Evolutionary conservation across 2,888 invertebrate genomes (phyloP).

Genomic region (Steinernema hermaphroditum): DNA sequence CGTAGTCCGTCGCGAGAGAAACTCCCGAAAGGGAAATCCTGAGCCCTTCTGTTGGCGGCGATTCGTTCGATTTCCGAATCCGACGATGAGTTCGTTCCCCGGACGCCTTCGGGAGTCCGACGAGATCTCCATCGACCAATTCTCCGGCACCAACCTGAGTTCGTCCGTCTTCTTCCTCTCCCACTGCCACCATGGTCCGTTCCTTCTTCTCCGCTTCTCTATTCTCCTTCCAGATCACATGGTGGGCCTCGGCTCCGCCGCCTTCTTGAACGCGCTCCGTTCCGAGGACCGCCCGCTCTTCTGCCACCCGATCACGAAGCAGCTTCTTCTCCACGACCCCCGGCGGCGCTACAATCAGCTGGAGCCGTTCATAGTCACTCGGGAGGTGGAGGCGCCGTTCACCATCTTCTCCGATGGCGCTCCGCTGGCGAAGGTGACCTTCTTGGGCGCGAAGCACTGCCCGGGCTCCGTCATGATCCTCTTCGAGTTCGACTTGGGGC

Average conservation of each 20-base stretch:
- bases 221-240: not conserved
- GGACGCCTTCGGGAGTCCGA: not conserved
- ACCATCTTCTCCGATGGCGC: not conserved
- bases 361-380: not conserved
- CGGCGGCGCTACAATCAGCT: not conserved
- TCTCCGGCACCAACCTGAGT: not conserved
- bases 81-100: not conserved
- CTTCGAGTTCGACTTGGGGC: not conserved
- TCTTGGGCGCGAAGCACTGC: constrained; percentile 10
- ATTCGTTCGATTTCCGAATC: too few relatives aligned
- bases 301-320: constrained; percentile 16
- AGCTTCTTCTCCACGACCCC: constrained; percentile 5
- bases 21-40: too few relatives aligned
- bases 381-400: not conserved
- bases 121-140: constrained; percentile 6
- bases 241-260: not conserved
- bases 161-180: constrained; percentile 10
- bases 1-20: too few relatives aligned
- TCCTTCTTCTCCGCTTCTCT: not conserved
- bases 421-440: constrained; percentile 1
- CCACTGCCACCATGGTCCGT: not conserved
- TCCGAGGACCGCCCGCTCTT: not conserved
- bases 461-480: constrained; percentile 1
- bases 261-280: not conserved
- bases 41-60: too few relatives aligned